These are phyloP conservation scores for Microcaecilia unicolor DNA, from an alignment of 2,797 vertebrate genomes.

Conservation along the genomic window DNA sequence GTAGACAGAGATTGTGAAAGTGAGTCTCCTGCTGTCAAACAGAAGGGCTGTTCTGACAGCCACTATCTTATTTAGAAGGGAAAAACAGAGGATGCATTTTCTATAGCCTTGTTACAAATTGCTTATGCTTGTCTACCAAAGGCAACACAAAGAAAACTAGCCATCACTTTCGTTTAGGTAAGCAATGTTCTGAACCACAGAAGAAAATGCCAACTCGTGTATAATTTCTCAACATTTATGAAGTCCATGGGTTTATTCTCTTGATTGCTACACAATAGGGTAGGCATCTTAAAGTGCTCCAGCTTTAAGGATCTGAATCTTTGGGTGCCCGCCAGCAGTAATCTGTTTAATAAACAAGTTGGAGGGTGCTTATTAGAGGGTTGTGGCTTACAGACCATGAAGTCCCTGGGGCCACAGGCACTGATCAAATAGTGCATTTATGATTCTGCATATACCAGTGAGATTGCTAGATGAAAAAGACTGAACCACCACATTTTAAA, in stretches of 20 bases:
- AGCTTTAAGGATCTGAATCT: slow-evolving; percentile 54
- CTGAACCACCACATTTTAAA: slow-evolving; percentile 27
- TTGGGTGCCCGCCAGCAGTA: slow-evolving; percentile 56
- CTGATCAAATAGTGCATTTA: slow-evolving; percentile 55
- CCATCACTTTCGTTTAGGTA: slow-evolving; percentile 40
- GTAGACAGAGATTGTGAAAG: slow-evolving; percentile 1
- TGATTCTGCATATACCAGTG: no score
- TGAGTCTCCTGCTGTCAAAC: slow-evolving; percentile 6
- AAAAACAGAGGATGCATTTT: slow-evolving; percentile 23
- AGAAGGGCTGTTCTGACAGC: no score
- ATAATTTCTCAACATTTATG: slow-evolving; percentile 51
- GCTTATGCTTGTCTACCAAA: slow-evolving; percentile 26
- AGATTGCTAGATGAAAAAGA: slow-evolving; percentile 40
- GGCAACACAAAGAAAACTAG: slow-evolving; percentile 42
- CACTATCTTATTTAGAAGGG: no score
- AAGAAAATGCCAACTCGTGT: slow-evolving; percentile 45
- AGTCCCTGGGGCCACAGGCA: slow-evolving; percentile 47
- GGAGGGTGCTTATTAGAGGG: slow-evolving; percentile 61
- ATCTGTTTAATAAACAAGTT: slow-evolving; percentile 66
- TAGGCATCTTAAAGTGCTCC: slow-evolving; percentile 44
- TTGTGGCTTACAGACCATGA: slow-evolving; percentile 55
- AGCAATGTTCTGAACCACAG: slow-evolving; percentile 49
- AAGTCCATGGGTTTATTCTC: slow-evolving; percentile 54
- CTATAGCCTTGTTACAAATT: slow-evolving; percentile 12
- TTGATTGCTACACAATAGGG: slow-evolving; percentile 50